phyloP scores from a whole-genome alignment of 1,140 invertebrate species.

The Drosophila oshimai region DNA sequence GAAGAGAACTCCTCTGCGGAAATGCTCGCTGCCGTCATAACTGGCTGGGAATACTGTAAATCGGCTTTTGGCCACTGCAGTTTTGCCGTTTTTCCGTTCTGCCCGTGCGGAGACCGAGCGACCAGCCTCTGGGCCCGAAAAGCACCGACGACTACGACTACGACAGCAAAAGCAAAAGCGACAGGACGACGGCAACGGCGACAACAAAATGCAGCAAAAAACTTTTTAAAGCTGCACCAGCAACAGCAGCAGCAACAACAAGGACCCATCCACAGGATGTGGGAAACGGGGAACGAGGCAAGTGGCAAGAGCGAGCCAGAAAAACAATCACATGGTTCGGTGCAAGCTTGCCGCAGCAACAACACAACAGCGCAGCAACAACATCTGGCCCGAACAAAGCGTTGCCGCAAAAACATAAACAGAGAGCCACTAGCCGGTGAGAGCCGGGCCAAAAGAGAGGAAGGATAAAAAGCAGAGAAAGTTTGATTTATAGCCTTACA shows the following conservation, averaged over 20 bases:
- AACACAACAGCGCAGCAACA: slow-evolving; percentile 46
- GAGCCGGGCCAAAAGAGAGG: slow-evolving; percentile 34
- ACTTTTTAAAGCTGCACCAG: slow-evolving; percentile 66
- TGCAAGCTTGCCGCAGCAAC: slow-evolving; percentile 62
- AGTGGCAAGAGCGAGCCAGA: slow-evolving; percentile 53
- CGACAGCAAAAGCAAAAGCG: slow-evolving; percentile 27
- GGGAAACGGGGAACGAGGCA: too few relatives aligned
- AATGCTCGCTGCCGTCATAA: slow-evolving; percentile 76
- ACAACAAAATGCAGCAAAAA: slow-evolving; percentile 74
- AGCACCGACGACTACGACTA: slow-evolving; percentile 66
- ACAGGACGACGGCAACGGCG: slow-evolving; percentile 35
- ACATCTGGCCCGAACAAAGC: slow-evolving; percentile 29
- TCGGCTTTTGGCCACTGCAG: slow-evolving; percentile 75
- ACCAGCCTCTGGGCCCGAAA: slow-evolving; percentile 78
- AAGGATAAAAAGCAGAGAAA: neutral
- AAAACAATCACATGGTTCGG: slow-evolving; percentile 72
- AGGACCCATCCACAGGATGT: slow-evolving; percentile 50
- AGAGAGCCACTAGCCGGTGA: slow-evolving; percentile 66
- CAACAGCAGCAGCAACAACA: neutral
- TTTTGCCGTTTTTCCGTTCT: slow-evolving; percentile 35
- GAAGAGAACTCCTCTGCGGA: slow-evolving; percentile 45
- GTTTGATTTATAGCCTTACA: too few relatives aligned
- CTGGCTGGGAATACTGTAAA: slow-evolving; percentile 78
- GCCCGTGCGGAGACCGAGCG: slow-evolving; percentile 63
- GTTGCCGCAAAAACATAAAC: slow-evolving; percentile 78